Base-by-base conservation (phyloP, 2,113 vertebrate genomes). In the Myotis yumanensis region DNA sequence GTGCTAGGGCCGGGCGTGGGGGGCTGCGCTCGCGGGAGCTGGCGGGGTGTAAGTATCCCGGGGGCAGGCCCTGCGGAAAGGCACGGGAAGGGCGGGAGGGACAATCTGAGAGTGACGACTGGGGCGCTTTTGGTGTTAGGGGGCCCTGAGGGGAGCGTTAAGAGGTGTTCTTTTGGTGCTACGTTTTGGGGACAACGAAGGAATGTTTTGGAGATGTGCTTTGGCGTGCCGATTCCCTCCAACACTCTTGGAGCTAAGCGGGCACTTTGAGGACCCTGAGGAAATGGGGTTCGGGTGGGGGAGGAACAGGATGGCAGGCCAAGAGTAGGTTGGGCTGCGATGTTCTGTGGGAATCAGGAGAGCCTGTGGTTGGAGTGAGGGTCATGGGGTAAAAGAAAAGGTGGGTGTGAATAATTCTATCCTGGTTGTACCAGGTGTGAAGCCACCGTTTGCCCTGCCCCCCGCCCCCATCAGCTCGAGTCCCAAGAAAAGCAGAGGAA, bases 401-500 rank as follows among this genome's bases (percentile, higher is more conserved):
- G 14, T 1, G 0, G n/a, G 51, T 37, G 2, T 52, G 20, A 46
- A 14, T 40, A 15, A n/a, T 46, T 48, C 37, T 76, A 0, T 7
- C 43, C 68, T 62, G 32, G 46, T 7, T 17, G 30, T 54, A 16
- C 11, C 46, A 23, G 18, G 35, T 64, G 11, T 57, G 68, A 66
- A 81, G 66, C 52, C 66, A 12, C n/a, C 30, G 37, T 86, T 92
- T 25, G 18, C 35, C 52, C n/a, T 54, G 23, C 1, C 23, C 3
- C 8, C 81, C 15, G 5, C 11, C 3, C 1, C 5, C 4, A 3
- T 77, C 18, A n/a, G 54, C 89, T 52, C 0, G 17, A 37, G 22
- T 18, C 72, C 68, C 68, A 37, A 4, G 18, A 16, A 57, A 71
- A 54, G 10, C 2, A 18, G 66, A 51, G 83, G 66, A 54, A 16